Conservation (phyloP, 1,140 invertebrate genomes). For the Drosophila tsacasi region DNA sequence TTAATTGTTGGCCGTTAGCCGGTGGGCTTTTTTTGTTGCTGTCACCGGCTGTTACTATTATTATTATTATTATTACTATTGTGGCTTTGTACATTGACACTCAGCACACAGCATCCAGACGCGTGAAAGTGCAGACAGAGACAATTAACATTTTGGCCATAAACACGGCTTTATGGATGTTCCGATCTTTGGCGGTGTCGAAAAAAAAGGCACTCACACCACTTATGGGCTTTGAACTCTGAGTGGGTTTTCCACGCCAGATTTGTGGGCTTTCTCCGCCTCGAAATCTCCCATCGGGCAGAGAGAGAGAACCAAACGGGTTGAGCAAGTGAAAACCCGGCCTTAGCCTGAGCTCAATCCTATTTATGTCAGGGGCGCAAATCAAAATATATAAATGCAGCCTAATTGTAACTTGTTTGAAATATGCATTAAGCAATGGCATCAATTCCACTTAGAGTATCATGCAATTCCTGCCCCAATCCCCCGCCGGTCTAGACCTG, state of each 20-base stretch:
- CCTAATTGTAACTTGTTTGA: constrained; percentile 60
- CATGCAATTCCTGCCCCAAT: constrained; percentile 27
- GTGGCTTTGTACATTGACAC: constrained; percentile 68
- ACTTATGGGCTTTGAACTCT: constrained; percentile 60
- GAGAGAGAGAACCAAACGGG: constrained; percentile 58
- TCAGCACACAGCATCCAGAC: constrained; percentile 29
- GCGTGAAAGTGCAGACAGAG: constrained; percentile 73
- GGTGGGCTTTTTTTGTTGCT: constrained; percentile 14
- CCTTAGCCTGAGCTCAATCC: constrained; percentile 12
- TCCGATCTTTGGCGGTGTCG: constrained; percentile 52
- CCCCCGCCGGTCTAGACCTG: constrained; percentile 43
- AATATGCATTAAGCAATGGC: constrained; percentile 55
- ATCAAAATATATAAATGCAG: constrained; percentile 41
- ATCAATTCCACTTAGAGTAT: constrained; percentile 45
- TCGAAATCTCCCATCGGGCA: constrained; percentile 7
- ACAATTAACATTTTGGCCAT: constrained; percentile 72
- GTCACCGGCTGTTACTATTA: constrained; percentile 13
- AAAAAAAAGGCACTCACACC: constrained; percentile 17
- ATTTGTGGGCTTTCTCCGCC: constrained; percentile 52
- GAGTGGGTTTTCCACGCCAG: constrained; percentile 33
- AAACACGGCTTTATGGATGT: constrained; percentile 58
- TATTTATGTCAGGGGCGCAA: constrained; percentile 76
- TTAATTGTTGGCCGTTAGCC: constrained; percentile 69
- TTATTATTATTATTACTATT: constrained; percentile 51
- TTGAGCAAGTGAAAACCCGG: constrained; percentile 62